Percentiles rank a stretch among this genome's conserved stretches.
phyloP scores from a whole-genome alignment of 1,140 invertebrate genomes.

The Plutomurus gul region DNA sequence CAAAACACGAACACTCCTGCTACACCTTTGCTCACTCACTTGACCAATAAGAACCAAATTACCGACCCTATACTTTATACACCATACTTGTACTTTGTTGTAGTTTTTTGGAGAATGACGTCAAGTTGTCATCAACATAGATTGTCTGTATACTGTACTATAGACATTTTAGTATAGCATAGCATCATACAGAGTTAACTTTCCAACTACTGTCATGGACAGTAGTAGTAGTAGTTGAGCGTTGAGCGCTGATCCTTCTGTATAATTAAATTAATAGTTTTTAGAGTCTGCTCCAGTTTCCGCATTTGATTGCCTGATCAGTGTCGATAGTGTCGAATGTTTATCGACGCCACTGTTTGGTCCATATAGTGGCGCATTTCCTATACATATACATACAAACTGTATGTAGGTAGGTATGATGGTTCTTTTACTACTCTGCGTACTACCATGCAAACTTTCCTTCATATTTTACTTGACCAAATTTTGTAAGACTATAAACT shows the following conservation, averaged over 20 bases:
- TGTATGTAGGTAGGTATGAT: neutral
- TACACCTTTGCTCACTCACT: conserved; percentile 2
- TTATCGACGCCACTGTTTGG: neutral
- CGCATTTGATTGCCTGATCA: neutral
- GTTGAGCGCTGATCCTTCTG: neutral
- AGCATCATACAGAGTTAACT: neutral
- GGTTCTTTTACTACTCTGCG: too few relatives aligned
- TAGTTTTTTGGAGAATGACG: neutral
- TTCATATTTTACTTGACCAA: too few relatives aligned
- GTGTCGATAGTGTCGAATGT: neutral
- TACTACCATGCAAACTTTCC: too few relatives aligned
- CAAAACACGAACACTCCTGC: conserved; percentile 1
- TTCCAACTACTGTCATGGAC: neutral
- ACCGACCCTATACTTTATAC: neutral
- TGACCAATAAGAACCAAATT: neutral
- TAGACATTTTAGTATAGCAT: neutral
- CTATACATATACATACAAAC: neutral
- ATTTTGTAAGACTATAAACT: too few relatives aligned
- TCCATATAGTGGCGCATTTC: neutral
- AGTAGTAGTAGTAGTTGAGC: neutral
- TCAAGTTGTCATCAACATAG: neutral
- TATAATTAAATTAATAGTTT: neutral
- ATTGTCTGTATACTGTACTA: neutral
- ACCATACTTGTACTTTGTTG: neutral
- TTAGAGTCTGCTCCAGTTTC: conserved; percentile 1